These are phyloP conservation scores for Bruchidius siliquastri DNA, from an alignment of 2,888 invertebrate genomes.

Conservation along the genomic window DNA sequence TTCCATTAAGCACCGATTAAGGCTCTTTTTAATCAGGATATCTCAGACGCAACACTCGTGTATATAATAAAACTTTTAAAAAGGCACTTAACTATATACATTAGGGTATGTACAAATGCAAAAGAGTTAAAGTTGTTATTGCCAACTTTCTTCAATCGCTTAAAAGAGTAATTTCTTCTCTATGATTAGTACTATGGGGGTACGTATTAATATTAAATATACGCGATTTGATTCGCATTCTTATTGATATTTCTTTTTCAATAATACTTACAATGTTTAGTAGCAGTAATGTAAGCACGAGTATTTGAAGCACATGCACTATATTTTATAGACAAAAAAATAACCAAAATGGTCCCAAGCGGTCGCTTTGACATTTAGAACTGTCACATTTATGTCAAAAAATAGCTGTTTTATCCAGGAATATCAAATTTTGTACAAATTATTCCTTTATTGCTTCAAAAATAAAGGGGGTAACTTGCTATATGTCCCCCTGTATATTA, in stretches of 20 bases:
- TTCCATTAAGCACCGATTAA: neutral
- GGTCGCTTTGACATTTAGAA: too few relatives aligned
- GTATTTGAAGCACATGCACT: neutral
- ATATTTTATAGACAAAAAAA: too few relatives aligned
- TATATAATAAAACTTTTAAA: slow-evolving; percentile 31
- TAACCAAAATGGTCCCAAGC: too few relatives aligned
- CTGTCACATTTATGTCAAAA: too few relatives aligned
- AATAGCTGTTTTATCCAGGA: too few relatives aligned
- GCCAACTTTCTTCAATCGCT: neutral
- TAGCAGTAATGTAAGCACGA: neutral
- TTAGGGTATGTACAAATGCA: slow-evolving; percentile 1
- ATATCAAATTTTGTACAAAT: too few relatives aligned
- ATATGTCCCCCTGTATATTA: too few relatives aligned
- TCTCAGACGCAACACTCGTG: neutral
- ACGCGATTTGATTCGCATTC: neutral
- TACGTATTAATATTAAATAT: neutral
- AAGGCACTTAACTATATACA: slow-evolving; percentile 39
- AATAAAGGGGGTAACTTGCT: too few relatives aligned
- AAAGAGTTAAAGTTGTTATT: neutral
- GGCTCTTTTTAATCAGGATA: neutral
- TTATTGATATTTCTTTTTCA: neutral
- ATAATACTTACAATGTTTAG: neutral
- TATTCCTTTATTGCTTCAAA: too few relatives aligned
- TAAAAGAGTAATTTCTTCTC: neutral
- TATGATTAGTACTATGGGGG: neutral